Conservation (phyloP, 2,797 vertebrate genomes). For the Coendou prehensilis region DNA sequence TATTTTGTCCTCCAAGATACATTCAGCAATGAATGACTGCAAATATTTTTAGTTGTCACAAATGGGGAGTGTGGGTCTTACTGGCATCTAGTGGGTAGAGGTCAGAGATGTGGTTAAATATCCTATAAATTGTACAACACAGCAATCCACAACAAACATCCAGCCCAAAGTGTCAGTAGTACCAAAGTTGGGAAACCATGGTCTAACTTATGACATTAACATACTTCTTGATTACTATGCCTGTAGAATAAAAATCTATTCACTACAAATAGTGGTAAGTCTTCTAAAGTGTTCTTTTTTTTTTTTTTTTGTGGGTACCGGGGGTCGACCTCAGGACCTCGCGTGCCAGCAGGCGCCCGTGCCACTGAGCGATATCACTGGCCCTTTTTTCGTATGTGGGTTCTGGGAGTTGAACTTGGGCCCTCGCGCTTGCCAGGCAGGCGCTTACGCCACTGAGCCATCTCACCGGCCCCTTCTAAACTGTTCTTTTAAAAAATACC, state of each 20-base stretch:
- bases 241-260: background rate
- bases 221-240: background rate
- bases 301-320: too few relatives aligned
- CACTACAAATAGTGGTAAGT: background rate
- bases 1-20: background rate
- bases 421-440: too few relatives aligned
- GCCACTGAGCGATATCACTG: too few relatives aligned
- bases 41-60: background rate
- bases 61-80: background rate
- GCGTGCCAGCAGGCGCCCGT: too few relatives aligned
- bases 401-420: too few relatives aligned
- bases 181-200: background rate
- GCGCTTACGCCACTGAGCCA: too few relatives aligned
- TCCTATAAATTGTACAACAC: background rate
- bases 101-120: background rate
- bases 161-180: background rate
- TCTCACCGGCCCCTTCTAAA: background rate
- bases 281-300: background rate
- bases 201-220: background rate
- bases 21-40: background rate
- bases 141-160: background rate
- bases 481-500: background rate
- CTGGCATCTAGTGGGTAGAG: background rate
- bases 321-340: too few relatives aligned
- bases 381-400: too few relatives aligned